phyloP scores from a whole-genome alignment of 1,140 invertebrate genomes.

The Calephelis nemesis region DNA sequence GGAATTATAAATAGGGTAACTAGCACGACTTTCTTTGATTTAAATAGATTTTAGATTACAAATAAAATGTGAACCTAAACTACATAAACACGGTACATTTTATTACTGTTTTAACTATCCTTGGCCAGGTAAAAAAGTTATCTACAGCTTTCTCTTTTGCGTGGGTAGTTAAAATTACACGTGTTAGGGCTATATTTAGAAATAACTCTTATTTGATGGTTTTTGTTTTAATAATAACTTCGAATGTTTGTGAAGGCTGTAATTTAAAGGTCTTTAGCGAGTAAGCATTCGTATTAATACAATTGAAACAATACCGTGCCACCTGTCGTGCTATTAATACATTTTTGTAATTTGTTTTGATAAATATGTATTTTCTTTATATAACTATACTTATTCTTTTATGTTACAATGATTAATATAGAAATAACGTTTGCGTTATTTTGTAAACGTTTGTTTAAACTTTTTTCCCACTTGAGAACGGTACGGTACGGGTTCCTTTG shows the following conservation, averaged over 20 bases:
- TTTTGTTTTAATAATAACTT: slow-evolving; percentile 17
- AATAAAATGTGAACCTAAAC: too few relatives aligned
- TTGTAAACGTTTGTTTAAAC: too few relatives aligned
- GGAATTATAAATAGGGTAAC: too few relatives aligned
- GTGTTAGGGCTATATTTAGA: slow-evolving; percentile 1
- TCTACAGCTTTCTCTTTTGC: not conserved
- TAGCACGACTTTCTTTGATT: too few relatives aligned
- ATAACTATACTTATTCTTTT: too few relatives aligned
- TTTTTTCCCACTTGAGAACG: too few relatives aligned
- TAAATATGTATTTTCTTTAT: not conserved
- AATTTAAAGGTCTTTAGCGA: slow-evolving; percentile 16
- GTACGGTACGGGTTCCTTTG: too few relatives aligned
- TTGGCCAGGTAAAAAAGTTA: not conserved
- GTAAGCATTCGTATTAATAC: not conserved
- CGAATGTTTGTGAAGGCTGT: slow-evolving; percentile 6
- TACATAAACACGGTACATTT: too few relatives aligned
- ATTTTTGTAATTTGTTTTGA: not conserved
- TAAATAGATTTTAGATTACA: too few relatives aligned
- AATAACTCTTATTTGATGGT: slow-evolving; percentile 9
- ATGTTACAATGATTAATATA: too few relatives aligned
- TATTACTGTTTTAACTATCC: too few relatives aligned
- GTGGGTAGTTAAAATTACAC: slow-evolving; percentile 9
- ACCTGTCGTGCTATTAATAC: slow-evolving; percentile 4
- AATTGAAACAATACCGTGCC: not conserved
- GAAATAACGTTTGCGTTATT: too few relatives aligned